phyloP scores from a whole-genome alignment of 2,113 vertebrate species.

The Callipepla squamata region DNA sequence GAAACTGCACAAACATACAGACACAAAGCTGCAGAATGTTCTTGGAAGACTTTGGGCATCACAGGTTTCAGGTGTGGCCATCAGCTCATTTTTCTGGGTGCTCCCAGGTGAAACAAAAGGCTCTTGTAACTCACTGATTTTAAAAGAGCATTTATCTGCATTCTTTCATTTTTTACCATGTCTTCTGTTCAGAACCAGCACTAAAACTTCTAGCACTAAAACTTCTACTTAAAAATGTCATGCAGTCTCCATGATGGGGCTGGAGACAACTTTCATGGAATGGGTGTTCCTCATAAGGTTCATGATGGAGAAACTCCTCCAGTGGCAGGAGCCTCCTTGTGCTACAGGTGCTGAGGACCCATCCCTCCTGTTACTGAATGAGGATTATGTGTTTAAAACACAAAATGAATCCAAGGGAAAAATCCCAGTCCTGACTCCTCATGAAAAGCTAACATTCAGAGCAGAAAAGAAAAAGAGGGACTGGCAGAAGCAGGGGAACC shows the following conservation, averaged over 20 bases:
- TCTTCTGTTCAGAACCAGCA: neutral
- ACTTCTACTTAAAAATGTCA: neutral
- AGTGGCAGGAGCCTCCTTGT: accelerated
- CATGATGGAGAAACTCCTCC: neutral
- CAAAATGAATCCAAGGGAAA: neutral
- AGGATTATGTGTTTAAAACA: neutral
- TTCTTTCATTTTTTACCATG: neutral
- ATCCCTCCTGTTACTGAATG: neutral
- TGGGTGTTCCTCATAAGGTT: neutral
- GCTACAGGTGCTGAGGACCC: neutral
- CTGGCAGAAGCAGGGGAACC: neutral
- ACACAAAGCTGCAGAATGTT: neutral
- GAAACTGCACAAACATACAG: neutral
- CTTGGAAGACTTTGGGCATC: neutral
- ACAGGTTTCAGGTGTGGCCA: accelerated
- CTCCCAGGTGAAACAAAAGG: accelerated
- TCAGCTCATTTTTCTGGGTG: neutral
- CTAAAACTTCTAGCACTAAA: neutral
- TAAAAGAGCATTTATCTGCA: neutral
- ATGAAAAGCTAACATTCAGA: neutral
- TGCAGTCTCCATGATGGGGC: neutral
- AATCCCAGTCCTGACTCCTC: neutral
- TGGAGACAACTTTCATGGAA: neutral
- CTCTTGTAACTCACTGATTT: neutral
- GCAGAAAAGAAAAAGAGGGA: neutral